These are phyloP conservation scores for Myanophis thanlyinensis DNA, from an alignment of 2,113 vertebrate species.

Conservation along the genomic window DNA sequence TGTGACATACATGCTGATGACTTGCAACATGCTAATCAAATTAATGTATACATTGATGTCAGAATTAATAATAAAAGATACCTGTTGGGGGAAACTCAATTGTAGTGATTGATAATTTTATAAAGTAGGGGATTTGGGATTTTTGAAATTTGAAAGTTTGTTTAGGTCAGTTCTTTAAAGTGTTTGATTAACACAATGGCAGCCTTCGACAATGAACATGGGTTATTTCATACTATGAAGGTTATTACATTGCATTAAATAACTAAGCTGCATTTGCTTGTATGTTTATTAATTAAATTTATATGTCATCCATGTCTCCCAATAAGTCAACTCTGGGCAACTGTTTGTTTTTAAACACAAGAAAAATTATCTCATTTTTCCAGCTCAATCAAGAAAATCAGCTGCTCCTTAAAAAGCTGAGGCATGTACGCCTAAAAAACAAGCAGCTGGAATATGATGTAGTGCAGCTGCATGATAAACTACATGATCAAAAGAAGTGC, in stretches of 20 bases:
- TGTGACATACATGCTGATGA: not conserved
- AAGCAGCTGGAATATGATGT: constrained; percentile 59
- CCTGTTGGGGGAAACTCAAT: not conserved
- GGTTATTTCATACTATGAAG: not conserved
- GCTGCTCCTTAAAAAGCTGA: constrained; percentile 61
- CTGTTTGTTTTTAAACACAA: not conserved
- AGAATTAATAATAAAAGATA: not conserved
- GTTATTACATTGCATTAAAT: not conserved
- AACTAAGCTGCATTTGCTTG: not conserved
- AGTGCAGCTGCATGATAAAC: constrained; percentile 44
- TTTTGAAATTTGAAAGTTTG: not conserved
- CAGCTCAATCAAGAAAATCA: constrained; percentile 69
- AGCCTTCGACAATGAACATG: not conserved
- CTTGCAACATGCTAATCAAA: not conserved
- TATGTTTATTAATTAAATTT: not conserved
- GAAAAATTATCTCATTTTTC: constrained; percentile 16
- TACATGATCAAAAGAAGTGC: constrained; percentile 31
- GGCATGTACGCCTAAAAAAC: constrained; percentile 57
- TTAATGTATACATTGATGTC: not conserved
- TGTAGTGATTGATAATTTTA: not conserved
- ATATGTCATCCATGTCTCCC: not conserved
- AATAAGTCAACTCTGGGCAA: not conserved
- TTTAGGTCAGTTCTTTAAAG: not conserved
- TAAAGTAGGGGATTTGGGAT: not conserved
- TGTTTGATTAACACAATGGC: not conserved